phyloP scores from a whole-genome alignment of 1,140 invertebrate genomes.

The Orchestia grillus region DNA sequence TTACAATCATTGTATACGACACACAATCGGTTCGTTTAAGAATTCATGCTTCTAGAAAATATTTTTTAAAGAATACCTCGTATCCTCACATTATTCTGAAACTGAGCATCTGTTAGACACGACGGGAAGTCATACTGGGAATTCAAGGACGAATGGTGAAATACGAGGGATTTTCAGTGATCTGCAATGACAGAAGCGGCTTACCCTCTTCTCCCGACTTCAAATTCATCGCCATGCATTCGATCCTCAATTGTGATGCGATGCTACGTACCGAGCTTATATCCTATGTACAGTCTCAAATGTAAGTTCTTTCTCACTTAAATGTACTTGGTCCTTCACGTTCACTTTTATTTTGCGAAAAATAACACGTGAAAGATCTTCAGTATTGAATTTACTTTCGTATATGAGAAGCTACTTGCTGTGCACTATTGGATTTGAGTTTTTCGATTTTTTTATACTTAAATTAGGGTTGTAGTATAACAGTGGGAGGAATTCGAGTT shows the following conservation, averaged over 20 bases:
- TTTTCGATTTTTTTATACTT: no score
- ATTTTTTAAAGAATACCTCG: background rate
- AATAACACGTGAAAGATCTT: background rate
- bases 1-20: background rate
- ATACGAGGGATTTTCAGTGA: background rate
- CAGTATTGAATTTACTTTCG: no score
- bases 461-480: no score
- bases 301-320: background rate
- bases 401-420: no score
- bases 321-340: background rate
- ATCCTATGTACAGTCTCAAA: no score
- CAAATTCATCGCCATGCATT: no score
- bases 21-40: background rate
- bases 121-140: background rate
- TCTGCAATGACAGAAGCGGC: background rate
- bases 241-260: no score
- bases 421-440: no score
- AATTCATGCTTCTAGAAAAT: background rate
- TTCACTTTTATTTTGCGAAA: background rate
- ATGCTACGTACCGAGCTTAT: no score
- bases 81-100: background rate
- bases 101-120: background rate
- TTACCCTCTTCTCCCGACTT: background rate
- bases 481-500: no score
- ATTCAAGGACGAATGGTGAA: background rate